Base-by-base conservation (phyloP, 2,113 vertebrate genomes). In the Rana temporaria region DNA sequence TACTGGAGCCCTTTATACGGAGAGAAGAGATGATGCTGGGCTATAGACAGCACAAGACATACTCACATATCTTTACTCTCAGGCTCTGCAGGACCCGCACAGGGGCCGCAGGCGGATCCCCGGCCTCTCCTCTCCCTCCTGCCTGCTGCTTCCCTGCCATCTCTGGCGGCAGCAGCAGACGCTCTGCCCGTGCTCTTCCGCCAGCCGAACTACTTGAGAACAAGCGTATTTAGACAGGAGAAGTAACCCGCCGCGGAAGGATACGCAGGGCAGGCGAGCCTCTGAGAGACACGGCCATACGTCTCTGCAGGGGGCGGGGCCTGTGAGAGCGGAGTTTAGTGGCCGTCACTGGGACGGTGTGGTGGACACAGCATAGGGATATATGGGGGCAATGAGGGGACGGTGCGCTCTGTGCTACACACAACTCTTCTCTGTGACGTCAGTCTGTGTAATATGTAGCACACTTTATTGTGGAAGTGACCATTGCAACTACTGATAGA, bases 11-110 rank as follows among this genome's bases (percentile, higher is more conserved):
- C 42, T 48, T 6, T 12, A 42, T n/a, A 57, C 59, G 55, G 71
- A 20, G 20, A 56, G 30, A 9, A 30, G 38, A 11, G 38, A 11
- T 15, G 71, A 20, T 34, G 71, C 9, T 8, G 34, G n/a, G n/a
- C 12, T 63, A 26, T 0, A 15, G 22, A 11, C 56, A 60, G 4
- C 24, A 24, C 2, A 8, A 38, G 34, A 18, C 17, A 1, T 70
- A 95, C 95, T 96, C 92, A 96, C 95, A 96, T 85, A 96, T 96
- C 90, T 96, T 96, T 7, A 95, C 94, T 85, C 95, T 89, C 84
- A 96, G 91, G 76, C 93, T 95, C 89, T 96, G 95, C 89, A 96
- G 89, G 87, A 95, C 90, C 87, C 95, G 93, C 86, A 95, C 91
- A 20, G 81, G 55, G 81, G 81, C 81, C 81, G 32, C 72, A 34